Base-by-base conservation (phyloP, 2,888 invertebrate genomes). In the Eilema sororculum region DNA sequence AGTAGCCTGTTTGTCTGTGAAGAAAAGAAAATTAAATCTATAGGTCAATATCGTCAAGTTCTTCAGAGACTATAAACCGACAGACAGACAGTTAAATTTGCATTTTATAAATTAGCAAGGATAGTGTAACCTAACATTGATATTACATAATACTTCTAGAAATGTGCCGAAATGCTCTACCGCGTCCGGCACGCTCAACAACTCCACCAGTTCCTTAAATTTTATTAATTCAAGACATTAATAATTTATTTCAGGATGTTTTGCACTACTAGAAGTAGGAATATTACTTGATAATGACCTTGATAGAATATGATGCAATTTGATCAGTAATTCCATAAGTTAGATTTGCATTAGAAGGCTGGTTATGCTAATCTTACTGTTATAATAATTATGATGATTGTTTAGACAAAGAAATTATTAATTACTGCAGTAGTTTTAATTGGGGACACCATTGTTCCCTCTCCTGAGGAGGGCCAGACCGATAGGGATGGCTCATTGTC, bases 261-360 rank as follows among this genome's bases (percentile, higher is more conserved):
- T 30, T 52, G 6, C 25, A 41, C 25, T 25, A 58, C 22, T 33
- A 71, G 59, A 46, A 67, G 30, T 65, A 68, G 25, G 6, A 52
- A 46, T 25, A 65, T 65, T 58, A 67, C 65, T 74, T 82, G 57
- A 67, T 65, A 80, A 80, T 82, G 69, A 74, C 73, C 74, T 72
- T 75, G 65, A 46, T 61, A 33, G 22, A 41, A 71, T 20, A 80
- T 81, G 81, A 81, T 67, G 81, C 79, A 82, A 82, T 68, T 74
- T 28, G 8, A 16, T 22, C 9, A 30, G 62, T 24, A 72, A 75
- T 82, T 81, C 81, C 83, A 78, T 82, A 79, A 81, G 73, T 62
- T 52, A 20, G 9, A n/a, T 52, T 52, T 9, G 52, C 52, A n/a
- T 52, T 20, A 52, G 20, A 52, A 52, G 2, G 73, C 78, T 10